These are phyloP conservation scores for Philopedon plagiatum DNA, from an alignment of 2,888 invertebrate genomes.

Conservation along the genomic window DNA sequence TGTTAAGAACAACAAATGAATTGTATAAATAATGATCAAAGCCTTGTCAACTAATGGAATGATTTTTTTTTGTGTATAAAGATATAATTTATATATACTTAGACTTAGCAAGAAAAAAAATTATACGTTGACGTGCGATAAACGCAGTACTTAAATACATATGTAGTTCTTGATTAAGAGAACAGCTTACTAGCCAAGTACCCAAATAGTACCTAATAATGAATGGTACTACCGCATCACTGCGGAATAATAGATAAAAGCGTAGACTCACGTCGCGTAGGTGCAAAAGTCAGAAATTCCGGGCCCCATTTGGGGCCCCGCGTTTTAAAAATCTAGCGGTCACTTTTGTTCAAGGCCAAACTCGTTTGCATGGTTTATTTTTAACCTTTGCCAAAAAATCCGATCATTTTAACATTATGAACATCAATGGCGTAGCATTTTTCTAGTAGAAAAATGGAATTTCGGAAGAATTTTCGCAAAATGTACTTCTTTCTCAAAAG, in stretches of 20 bases:
- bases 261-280: slow-evolving; percentile 6
- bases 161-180: not conserved
- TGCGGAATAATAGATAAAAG: not conserved
- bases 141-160: too few relatives aligned
- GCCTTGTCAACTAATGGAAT: too few relatives aligned
- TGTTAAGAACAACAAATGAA: too few relatives aligned
- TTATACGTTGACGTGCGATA: too few relatives aligned
- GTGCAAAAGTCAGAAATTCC: slow-evolving; percentile 24
- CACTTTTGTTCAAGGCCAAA: slow-evolving; percentile 65
- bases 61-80: too few relatives aligned
- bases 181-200: not conserved
- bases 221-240: slow-evolving; percentile 4
- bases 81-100: too few relatives aligned
- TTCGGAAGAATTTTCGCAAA: too few relatives aligned
- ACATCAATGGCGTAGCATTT: not conserved
- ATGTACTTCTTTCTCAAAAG: too few relatives aligned
- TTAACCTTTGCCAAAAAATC: slow-evolving; percentile 35
- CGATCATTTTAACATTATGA: not conserved
- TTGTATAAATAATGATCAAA: too few relatives aligned
- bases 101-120: too few relatives aligned
- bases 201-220: slow-evolving; percentile 8
- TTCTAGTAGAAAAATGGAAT: not conserved
- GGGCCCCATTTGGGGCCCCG: slow-evolving; percentile 9
- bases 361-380: slow-evolving; percentile 37
- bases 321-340: slow-evolving; percentile 57